Evolutionary conservation across 2,888 invertebrate species (phyloP).

Genomic region (Rhimphoctona megacephalus): DNA sequence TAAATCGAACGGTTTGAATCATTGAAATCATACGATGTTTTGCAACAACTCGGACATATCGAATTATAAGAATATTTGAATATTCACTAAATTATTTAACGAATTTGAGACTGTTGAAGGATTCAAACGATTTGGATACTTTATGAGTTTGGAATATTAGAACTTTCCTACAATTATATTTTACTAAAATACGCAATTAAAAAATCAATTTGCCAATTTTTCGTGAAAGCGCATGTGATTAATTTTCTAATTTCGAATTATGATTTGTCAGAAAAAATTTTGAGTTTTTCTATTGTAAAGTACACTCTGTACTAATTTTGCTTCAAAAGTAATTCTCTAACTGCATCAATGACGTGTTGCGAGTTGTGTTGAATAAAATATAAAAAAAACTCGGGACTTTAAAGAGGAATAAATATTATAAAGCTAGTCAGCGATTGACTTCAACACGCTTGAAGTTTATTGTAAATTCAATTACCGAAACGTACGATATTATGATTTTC

Average conservation of each 20-base stretch:
- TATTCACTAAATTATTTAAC: background rate
- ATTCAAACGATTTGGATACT: background rate
- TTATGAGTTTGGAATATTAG: too few species aligned
- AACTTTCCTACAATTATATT: too few species aligned
- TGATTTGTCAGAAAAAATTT: background rate
- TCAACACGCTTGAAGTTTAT: background rate
- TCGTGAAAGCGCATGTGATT: background rate
- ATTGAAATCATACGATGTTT: background rate
- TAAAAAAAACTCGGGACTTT: background rate
- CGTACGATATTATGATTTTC: background rate
- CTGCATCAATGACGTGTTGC: background rate
- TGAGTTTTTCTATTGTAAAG: background rate
- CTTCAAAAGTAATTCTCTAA: background rate
- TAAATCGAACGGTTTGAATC: background rate
- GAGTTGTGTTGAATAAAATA: background rate
- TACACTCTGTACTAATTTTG: background rate
- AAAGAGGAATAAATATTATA: background rate
- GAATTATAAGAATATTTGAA: background rate
- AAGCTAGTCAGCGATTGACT: background rate
- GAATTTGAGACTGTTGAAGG: too few species aligned
- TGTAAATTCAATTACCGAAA: conserved; percentile 11
- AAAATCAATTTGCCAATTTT: background rate
- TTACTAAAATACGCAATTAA: background rate
- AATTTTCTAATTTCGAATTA: background rate
- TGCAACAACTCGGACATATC: background rate